A percentile compares a stretch with the other conserved stretches of the same genome.
Evolutionary conservation across 2,797 vertebrate genomes (phyloP).

Genomic region (Cyclura pinguis): DNA sequence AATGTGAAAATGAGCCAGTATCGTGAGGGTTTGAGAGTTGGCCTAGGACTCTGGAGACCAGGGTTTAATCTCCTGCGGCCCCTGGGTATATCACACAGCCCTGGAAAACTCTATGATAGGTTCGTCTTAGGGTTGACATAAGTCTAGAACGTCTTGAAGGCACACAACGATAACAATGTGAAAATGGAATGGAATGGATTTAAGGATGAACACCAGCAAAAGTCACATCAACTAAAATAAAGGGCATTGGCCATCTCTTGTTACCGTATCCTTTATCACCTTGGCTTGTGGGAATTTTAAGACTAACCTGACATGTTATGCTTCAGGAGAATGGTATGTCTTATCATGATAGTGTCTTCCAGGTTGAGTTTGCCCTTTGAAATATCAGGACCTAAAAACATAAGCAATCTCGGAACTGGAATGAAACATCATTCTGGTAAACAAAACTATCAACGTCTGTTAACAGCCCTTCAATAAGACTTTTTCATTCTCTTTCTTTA

Average conservation of each 20-base stretch:
- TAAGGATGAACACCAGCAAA: background rate
- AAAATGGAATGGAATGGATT: background rate
- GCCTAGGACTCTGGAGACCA: too few relatives aligned
- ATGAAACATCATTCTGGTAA: conserved; percentile 37
- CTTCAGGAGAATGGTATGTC: background rate
- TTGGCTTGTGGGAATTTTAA: background rate
- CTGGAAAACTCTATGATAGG: too few relatives aligned
- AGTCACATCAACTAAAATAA: background rate
- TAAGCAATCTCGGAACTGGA: conserved; percentile 33
- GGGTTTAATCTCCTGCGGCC: too few relatives aligned
- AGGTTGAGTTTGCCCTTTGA: background rate
- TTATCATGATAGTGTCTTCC: background rate
- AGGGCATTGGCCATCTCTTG: background rate
- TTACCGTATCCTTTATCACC: background rate
- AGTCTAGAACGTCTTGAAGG: too few relatives aligned
- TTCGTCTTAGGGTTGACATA: too few relatives aligned
- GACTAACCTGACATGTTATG: background rate
- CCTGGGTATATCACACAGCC: too few relatives aligned
- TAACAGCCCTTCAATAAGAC: conserved; percentile 16
- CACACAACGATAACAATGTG: too few relatives aligned
- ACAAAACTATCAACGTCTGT: conserved; percentile 55
- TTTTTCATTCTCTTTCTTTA: conserved; percentile 23
- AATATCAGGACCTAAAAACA: background rate
- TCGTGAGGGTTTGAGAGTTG: too few relatives aligned
- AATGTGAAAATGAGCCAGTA: background rate